phyloP scores from a whole-genome alignment of 2,888 invertebrate species.

The Sympetrum striolatum region DNA sequence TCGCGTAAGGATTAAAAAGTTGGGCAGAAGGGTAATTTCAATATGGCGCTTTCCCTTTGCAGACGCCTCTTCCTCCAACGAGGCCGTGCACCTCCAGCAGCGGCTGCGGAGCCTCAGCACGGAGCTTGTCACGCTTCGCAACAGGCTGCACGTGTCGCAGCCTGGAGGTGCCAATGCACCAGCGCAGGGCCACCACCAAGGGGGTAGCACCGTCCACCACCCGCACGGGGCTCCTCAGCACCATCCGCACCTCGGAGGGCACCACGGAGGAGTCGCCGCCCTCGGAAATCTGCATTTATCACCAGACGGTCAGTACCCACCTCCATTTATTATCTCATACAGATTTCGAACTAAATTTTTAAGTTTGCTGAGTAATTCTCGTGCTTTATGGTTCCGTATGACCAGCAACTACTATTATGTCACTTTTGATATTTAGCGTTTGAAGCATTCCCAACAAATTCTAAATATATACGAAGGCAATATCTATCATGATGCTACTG shows the following conservation, averaged over 20 bases:
- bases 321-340: background rate
- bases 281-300: conserved; percentile 55
- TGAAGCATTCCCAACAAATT: no score
- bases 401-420: no score
- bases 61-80: conserved; percentile 95
- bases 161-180: conserved; percentile 58
- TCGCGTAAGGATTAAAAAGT: background rate
- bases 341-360: background rate
- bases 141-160: conserved; percentile 80
- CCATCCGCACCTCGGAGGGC: conserved; percentile 55
- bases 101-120: conserved; percentile 88
- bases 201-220: conserved; percentile 49
- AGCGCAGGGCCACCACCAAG: conserved; percentile 53
- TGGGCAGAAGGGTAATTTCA: no score
- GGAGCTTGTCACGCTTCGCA: conserved; percentile 89
- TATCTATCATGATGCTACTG: no score
- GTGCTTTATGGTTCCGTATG: background rate
- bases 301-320: conserved; percentile 48
- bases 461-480: no score
- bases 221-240: conserved; percentile 51
- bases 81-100: conserved; percentile 92
- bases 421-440: no score
- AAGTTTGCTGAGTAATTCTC: background rate
- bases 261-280: conserved; percentile 58
- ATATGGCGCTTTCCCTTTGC: conserved; percentile 54